phyloP scores from a whole-genome alignment of 2,797 vertebrate species.

The Falco peregrinus region DNA sequence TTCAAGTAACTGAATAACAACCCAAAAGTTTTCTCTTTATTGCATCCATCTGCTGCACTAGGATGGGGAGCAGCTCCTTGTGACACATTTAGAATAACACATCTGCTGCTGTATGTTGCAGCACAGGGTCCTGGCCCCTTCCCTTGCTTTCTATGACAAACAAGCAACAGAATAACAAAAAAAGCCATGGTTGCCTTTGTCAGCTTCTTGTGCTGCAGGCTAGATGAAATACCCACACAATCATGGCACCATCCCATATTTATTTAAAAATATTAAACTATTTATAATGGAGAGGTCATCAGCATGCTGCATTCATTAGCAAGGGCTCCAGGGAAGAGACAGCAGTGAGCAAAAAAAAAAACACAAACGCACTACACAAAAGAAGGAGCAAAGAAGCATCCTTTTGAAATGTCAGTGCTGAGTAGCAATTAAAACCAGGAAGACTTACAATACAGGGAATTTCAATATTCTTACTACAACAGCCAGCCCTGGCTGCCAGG shows the following conservation, averaged over 20 bases:
- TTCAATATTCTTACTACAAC: background rate
- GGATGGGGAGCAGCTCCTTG: conserved; percentile 16
- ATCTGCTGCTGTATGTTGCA: background rate
- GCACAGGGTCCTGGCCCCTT: background rate
- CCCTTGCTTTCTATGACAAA: conserved; percentile 15
- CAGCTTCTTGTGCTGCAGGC: conserved; percentile 30
- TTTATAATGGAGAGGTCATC: conserved; percentile 51
- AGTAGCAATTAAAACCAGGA: background rate
- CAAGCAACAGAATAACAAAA: conserved; percentile 8
- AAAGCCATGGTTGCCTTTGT: background rate
- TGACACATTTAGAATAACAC: conserved; percentile 34
- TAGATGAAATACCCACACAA: conserved; percentile 36
- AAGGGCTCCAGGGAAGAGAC: conserved; percentile 37
- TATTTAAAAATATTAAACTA: conserved; percentile 62
- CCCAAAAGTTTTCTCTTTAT: conserved; percentile 27
- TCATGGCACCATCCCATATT: conserved; percentile 28
- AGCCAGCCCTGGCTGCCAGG: background rate
- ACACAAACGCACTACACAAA: background rate
- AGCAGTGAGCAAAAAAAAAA: background rate
- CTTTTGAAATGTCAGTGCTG: conserved; percentile 27
- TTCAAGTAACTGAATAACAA: background rate
- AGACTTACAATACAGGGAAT: background rate
- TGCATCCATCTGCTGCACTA: conserved; percentile 33
- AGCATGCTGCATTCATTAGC: conserved; percentile 40
- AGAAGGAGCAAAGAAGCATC: conserved; percentile 5